Evolutionary conservation across 2,888 invertebrate genomes (phyloP).

Genomic region (Eristalinus sepulchralis): DNA sequence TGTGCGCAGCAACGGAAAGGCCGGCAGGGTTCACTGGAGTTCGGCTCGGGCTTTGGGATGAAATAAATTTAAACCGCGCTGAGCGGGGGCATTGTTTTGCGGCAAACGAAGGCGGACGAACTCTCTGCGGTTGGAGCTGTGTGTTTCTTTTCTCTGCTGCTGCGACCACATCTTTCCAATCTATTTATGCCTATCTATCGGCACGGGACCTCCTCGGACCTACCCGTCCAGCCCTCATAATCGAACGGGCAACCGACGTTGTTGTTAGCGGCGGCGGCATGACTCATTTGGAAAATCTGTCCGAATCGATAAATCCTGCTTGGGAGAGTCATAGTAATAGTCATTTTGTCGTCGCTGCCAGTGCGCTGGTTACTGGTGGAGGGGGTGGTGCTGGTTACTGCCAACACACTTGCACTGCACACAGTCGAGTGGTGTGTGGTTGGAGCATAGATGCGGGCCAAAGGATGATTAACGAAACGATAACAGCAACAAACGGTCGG

Average conservation of each 20-base stretch:
- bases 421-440: constrained; percentile 18
- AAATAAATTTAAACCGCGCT: background rate
- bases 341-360: constrained; percentile 2
- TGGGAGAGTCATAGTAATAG: constrained; percentile 32
- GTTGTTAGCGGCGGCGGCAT: constrained; percentile 59
- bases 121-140: constrained; percentile 11
- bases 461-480: constrained; percentile 56
- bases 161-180: constrained; percentile 44
- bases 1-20: background rate
- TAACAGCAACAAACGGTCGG: constrained; percentile 18
- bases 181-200: constrained; percentile 26
- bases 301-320: constrained; percentile 69
- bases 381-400: background rate
- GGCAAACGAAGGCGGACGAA: constrained; percentile 46
- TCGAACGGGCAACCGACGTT: constrained; percentile 48
- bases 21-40: background rate
- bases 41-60: background rate
- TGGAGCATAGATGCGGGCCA: constrained; percentile 59
- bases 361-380: constrained; percentile 2
- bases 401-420: constrained; percentile 12
- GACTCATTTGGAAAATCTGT: constrained; percentile 71
- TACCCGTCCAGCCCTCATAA: constrained; percentile 28
- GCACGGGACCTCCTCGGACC: background rate
- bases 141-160: constrained; percentile 52
- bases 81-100: constrained; percentile 12